Conservation (phyloP, 1,140 invertebrate genomes). For the Trachelipus rathkii region DNA sequence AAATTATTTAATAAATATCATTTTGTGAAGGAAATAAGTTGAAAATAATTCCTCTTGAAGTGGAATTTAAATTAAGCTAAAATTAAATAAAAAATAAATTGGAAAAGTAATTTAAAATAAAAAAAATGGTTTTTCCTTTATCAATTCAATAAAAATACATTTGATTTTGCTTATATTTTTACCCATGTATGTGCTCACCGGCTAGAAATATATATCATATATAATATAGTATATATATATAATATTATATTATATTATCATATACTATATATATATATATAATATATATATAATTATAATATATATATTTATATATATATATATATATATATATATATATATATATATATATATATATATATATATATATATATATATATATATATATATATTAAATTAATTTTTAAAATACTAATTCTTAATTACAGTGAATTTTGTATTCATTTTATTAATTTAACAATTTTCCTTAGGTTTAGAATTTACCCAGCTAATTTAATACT, state of each 20-base stretch:
- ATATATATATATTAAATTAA: background rate
- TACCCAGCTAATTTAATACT: no score
- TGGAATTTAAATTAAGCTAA: no score
- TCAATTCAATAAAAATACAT: background rate
- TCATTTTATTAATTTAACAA: background rate
- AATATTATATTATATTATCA: background rate
- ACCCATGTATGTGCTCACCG: background rate
- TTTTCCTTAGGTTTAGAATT: no score
- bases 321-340: conserved; percentile 5
- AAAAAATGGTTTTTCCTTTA: no score
- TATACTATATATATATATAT: no score
- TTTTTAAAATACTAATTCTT: background rate
- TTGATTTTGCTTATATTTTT: background rate
- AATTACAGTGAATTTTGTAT: background rate
- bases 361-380: background rate
- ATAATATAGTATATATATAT: background rate
- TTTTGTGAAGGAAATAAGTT: no score
- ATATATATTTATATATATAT: conserved; percentile 1
- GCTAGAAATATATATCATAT: background rate
- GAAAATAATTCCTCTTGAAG: no score
- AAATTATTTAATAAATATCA: no score
- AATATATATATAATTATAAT: background rate
- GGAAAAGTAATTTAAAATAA: no score
- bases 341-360: conserved; percentile 2
- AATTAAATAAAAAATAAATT: no score